A percentile compares a stretch with the other conserved stretches of the same genome.
These are phyloP conservation scores for Pimpla rufipes DNA, from an alignment of 2,888 invertebrate species.

Conservation along the genomic window DNA sequence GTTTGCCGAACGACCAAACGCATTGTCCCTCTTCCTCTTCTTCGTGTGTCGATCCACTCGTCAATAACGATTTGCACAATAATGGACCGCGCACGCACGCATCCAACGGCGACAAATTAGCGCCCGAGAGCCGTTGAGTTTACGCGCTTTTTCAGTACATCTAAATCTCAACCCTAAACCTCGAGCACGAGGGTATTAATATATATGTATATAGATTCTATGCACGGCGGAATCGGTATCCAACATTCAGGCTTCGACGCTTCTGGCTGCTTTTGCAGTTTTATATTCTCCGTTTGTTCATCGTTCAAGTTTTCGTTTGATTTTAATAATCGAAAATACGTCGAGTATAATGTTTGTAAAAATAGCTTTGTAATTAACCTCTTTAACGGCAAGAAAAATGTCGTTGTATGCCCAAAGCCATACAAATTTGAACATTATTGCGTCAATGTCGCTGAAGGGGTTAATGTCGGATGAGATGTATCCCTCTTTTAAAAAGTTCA, in stretches of 20 bases:
- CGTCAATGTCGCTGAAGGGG: too few species aligned
- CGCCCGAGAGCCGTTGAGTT: constrained; percentile 61
- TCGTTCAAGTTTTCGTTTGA: not conserved
- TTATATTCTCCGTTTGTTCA: not conserved
- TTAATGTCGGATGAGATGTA: too few species aligned
- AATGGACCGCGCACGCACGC: constrained; percentile 77
- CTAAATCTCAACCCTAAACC: constrained; percentile 57
- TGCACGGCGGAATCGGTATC: not conserved
- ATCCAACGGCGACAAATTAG: constrained; percentile 64
- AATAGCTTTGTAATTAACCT: too few species aligned
- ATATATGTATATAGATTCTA: constrained; percentile 1
- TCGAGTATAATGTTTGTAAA: too few species aligned
- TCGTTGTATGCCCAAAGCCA: too few species aligned
- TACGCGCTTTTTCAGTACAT: constrained; percentile 49
- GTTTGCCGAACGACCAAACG: constrained; percentile 46
- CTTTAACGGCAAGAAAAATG: too few species aligned
- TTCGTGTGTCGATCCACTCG: constrained; percentile 70
- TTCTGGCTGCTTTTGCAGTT: not conserved
- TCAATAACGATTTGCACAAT: constrained; percentile 83
- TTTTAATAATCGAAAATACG: not conserved
- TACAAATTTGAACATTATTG: too few species aligned
- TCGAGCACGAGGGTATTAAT: not conserved
- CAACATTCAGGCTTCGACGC: not conserved
- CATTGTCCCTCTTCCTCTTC: constrained; percentile 75
- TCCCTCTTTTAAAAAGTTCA: too few species aligned